Conservation (phyloP, 2,888 invertebrate species). For the Thalpophila matura region DNA sequence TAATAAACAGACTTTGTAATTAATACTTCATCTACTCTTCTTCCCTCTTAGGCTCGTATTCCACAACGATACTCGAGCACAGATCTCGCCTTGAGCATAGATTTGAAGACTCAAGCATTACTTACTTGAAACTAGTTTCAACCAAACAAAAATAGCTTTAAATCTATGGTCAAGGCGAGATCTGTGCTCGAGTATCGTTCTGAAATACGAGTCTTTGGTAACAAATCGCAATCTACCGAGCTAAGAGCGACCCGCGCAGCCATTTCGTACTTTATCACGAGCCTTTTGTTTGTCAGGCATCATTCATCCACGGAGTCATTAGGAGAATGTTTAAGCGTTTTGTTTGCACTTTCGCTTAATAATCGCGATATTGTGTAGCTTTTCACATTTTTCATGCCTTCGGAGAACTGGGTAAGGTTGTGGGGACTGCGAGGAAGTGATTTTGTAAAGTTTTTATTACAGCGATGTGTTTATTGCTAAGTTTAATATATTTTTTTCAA, state of each 20-base stretch:
- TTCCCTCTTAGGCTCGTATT: too few species aligned
- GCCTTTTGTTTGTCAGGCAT: conserved; percentile 72
- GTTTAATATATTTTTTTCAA: too few species aligned
- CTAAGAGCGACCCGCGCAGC: conserved; percentile 22
- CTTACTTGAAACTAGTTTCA: too few species aligned
- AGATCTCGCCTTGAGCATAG: too few species aligned
- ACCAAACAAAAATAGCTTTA: too few species aligned
- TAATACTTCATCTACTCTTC: too few species aligned
- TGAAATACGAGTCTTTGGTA: too few species aligned
- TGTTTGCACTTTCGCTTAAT: conserved; percentile 71
- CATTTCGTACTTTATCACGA: conserved; percentile 67
- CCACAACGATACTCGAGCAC: too few species aligned
- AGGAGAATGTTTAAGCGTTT: conserved; percentile 76
- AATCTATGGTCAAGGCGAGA: too few species aligned
- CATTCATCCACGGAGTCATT: conserved; percentile 76
- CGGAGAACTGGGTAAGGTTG: conserved; percentile 5
- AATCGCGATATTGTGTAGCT: conserved; percentile 68
- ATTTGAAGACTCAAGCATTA: too few species aligned
- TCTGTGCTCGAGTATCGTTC: too few species aligned
- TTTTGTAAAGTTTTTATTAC: conserved; percentile 2
- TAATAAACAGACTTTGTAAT: too few species aligned
- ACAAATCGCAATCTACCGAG: conserved; percentile 5
- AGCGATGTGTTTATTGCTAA: neutral
- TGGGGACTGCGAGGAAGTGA: neutral
- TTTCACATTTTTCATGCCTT: conserved; percentile 35